phyloP scores from a whole-genome alignment of 2,113 vertebrate genomes.

The Talpa occidentalis region DNA sequence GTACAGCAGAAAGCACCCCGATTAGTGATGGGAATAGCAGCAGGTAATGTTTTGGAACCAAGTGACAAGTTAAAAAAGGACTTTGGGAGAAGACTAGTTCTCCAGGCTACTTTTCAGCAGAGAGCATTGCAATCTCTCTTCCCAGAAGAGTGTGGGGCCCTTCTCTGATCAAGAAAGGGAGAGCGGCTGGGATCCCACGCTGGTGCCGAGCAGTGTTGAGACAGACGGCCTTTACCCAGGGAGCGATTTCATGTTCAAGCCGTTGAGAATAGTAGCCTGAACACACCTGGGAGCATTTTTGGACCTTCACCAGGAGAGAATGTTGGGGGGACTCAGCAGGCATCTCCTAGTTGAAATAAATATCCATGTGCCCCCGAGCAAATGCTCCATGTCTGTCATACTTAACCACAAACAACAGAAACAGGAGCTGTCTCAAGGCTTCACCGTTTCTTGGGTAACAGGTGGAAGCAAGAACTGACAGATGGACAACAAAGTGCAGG shows the following conservation, averaged over 20 bases:
- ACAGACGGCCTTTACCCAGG: background rate
- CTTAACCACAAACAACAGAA: background rate
- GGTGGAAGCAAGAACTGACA: background rate
- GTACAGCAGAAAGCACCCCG: background rate
- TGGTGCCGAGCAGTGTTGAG: background rate
- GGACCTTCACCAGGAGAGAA: background rate
- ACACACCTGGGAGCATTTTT: background rate
- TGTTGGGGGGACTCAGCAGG: background rate
- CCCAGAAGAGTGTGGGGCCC: background rate
- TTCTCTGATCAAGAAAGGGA: background rate
- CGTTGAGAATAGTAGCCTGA: background rate
- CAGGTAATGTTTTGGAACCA: constrained; percentile 63
- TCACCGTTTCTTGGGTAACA: background rate
- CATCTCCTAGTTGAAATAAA: background rate
- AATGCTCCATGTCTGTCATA: background rate
- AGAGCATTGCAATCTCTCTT: background rate
- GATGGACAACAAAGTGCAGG: background rate
- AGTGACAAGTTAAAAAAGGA: constrained; percentile 34
- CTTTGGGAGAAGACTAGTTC: background rate
- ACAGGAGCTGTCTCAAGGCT: too few species aligned
- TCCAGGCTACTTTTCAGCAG: background rate
- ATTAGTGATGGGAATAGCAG: background rate
- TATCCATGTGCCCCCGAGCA: background rate
- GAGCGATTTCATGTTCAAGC: background rate
- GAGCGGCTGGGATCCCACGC: background rate